Percentiles rank a stretch among this genome's conserved stretches.
Evolutionary conservation across 2,797 vertebrate genomes (phyloP).

Genomic region (Acropternis orthonyx): DNA sequence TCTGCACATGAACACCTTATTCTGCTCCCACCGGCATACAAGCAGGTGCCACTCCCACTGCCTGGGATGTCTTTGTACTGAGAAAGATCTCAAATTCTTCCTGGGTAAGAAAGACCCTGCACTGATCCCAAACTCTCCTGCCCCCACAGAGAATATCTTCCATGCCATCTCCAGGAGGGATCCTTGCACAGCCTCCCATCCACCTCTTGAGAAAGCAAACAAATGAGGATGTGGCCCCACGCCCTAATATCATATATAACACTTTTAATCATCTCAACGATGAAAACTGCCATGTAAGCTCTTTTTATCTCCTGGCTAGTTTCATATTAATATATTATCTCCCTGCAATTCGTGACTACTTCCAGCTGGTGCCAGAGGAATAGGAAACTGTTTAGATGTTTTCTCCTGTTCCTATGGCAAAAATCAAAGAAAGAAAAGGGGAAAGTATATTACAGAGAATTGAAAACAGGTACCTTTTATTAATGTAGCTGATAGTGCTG

Average conservation of each 20-base stretch:
- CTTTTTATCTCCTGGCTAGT: constrained; percentile 46
- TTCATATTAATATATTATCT: constrained; percentile 61
- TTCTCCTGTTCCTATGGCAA: constrained; percentile 24
- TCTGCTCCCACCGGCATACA: not conserved
- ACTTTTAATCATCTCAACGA: constrained; percentile 47
- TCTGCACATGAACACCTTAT: not conserved
- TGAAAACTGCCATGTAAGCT: constrained; percentile 39
- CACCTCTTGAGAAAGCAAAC: not conserved
- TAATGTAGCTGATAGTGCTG: constrained; percentile 45
- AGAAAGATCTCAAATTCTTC: not conserved
- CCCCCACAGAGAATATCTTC: not conserved
- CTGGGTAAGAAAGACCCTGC: not conserved
- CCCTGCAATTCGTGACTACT: constrained; percentile 3
- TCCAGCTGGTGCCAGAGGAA: constrained; percentile 30
- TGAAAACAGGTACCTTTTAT: constrained; percentile 48
- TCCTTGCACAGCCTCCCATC: not conserved
- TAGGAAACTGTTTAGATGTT: constrained; percentile 32
- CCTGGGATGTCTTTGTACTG: fast-evolving
- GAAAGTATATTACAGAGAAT: constrained; percentile 21
- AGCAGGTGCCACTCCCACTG: not conserved
- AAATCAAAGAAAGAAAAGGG: constrained; percentile 26
- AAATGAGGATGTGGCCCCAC: not conserved
- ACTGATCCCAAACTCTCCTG: not conserved
- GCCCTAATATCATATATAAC: not conserved
- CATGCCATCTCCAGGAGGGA: not conserved